These are phyloP conservation scores for Hyphantria cunea DNA, from an alignment of 1,140 invertebrate species.

Conservation along the genomic window DNA sequence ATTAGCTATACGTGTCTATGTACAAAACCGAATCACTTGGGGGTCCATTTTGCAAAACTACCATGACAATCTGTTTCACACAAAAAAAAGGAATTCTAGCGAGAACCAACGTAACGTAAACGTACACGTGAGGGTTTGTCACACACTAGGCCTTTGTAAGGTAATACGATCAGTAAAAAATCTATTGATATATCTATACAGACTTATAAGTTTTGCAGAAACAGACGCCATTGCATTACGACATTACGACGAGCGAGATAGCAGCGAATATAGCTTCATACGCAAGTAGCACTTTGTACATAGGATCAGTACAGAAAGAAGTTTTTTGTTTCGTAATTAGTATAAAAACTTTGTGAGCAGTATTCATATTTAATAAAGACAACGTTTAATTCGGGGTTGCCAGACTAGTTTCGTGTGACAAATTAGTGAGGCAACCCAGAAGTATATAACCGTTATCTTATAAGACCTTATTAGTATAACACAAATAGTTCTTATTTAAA, in stretches of 20 bases:
- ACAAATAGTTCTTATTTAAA: no score
- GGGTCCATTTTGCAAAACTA: conserved; percentile 29
- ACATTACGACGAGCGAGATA: conserved; percentile 15
- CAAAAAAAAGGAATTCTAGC: conserved; percentile 12
- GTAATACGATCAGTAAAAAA: conserved; percentile 14
- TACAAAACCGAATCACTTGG: conserved; percentile 24
- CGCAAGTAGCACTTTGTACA: no score
- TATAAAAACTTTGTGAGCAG: no score
- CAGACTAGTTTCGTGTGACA: no score
- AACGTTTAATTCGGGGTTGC: no score
- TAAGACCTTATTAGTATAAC: no score
- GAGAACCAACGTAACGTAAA: conserved; percentile 11
- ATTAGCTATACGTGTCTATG: conserved; percentile 26
- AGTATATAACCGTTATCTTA: no score
- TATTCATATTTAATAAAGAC: no score
- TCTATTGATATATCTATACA: conserved; percentile 26
- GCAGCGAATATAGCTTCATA: background rate
- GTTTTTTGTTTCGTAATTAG: no score
- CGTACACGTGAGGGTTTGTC: background rate
- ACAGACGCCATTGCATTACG: conserved; percentile 15
- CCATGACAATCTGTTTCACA: conserved; percentile 7
- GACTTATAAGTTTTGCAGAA: conserved; percentile 30
- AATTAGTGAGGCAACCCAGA: no score
- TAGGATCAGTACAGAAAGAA: no score
- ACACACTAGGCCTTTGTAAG: conserved; percentile 24